A percentile compares a stretch with the other conserved stretches of the same genome.
Conservation (phyloP, 1,140 invertebrate species). For the Drosophila santomea region DNA sequence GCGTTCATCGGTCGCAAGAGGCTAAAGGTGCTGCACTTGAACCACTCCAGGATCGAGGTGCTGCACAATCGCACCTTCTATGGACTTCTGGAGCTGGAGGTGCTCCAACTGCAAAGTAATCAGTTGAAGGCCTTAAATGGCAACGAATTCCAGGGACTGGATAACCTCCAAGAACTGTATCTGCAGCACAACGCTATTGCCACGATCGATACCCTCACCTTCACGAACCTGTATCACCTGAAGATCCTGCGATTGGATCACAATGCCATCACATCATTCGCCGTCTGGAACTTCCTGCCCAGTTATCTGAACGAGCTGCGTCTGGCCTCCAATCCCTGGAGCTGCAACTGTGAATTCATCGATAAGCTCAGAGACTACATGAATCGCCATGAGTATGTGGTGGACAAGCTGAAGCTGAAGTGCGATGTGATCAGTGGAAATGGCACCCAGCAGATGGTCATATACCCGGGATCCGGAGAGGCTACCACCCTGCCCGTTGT, state of each 20-base stretch:
- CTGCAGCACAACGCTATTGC: slow-evolving; percentile 93
- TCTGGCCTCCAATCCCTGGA: slow-evolving; percentile 93
- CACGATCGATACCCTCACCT: slow-evolving; percentile 91
- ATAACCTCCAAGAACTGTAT: slow-evolving; percentile 92
- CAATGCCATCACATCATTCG: slow-evolving; percentile 90
- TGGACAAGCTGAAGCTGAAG: slow-evolving; percentile 87
- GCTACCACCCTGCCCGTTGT: slow-evolving; percentile 48
- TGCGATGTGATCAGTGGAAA: slow-evolving; percentile 53
- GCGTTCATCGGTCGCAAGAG: slow-evolving; percentile 96
- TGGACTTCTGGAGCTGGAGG: slow-evolving; percentile 92
- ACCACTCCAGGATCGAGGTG: slow-evolving; percentile 93
- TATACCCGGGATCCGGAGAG: slow-evolving; percentile 48
- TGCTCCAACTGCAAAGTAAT: slow-evolving; percentile 93
- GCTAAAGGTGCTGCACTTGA: slow-evolving; percentile 92
- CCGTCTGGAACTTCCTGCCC: slow-evolving; percentile 90
- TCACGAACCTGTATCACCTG: slow-evolving; percentile 89
- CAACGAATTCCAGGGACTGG: slow-evolving; percentile 92
- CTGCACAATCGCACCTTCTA: slow-evolving; percentile 96
- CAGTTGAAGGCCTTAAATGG: slow-evolving; percentile 90
- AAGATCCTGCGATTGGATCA: slow-evolving; percentile 90
- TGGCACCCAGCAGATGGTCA: slow-evolving; percentile 84
- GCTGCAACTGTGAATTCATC: slow-evolving; percentile 94
- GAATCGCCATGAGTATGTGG: slow-evolving; percentile 87
- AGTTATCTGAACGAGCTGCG: slow-evolving; percentile 88
- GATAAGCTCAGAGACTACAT: slow-evolving; percentile 92